These are phyloP conservation scores for Drosophila aff. DNA, from an alignment of 1,140 invertebrate species.

Conservation along the genomic window DNA sequence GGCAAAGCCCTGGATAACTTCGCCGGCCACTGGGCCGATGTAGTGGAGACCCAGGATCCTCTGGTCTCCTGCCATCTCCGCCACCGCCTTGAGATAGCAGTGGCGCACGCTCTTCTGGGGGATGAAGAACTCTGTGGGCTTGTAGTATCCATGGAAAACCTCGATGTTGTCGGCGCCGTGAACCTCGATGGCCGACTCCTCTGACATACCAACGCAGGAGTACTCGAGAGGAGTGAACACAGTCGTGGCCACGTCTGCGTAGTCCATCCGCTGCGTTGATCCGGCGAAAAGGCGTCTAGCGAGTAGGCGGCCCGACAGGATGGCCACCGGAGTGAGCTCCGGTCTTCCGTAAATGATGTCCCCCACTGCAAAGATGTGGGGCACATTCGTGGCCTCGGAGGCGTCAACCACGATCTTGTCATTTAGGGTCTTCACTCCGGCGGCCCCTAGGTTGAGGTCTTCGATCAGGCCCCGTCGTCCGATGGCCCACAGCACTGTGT, in stretches of 20 bases:
- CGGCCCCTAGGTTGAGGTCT: conserved; percentile 89
- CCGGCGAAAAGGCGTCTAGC: conserved; percentile 90
- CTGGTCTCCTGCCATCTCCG: conserved; percentile 89
- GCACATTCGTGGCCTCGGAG: conserved; percentile 93
- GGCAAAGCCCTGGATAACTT: conserved; percentile 98
- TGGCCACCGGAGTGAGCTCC: conserved; percentile 98
- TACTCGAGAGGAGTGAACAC: conserved; percentile 99
- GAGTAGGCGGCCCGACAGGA: conserved; percentile 95
- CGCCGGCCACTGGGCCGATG: conserved; percentile 97
- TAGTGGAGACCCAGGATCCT: conserved; percentile 97
- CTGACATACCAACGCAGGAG: conserved; percentile 95
- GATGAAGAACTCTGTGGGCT: conserved; percentile 97
- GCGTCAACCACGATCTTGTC: conserved; percentile 89
- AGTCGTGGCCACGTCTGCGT: conserved; percentile 97
- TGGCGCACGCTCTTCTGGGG: conserved; percentile 91
- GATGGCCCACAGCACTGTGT: conserved; percentile 94
- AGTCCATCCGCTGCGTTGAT: conserved; percentile 91
- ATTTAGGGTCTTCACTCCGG: conserved; percentile 87
- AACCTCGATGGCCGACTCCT: conserved; percentile 92
- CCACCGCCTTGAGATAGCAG: conserved; percentile 93
- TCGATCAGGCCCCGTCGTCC: conserved; percentile 91
- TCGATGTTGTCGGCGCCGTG: conserved; percentile 90
- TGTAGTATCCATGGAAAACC: conserved; percentile 97
- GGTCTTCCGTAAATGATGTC: conserved; percentile 95
- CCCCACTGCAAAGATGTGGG: conserved; percentile 96